A percentile compares a stretch with the other conserved stretches of the same genome.
These are phyloP conservation scores for Cenopis cana DNA, from an alignment of 2,888 invertebrate genomes.

Conservation along the genomic window DNA sequence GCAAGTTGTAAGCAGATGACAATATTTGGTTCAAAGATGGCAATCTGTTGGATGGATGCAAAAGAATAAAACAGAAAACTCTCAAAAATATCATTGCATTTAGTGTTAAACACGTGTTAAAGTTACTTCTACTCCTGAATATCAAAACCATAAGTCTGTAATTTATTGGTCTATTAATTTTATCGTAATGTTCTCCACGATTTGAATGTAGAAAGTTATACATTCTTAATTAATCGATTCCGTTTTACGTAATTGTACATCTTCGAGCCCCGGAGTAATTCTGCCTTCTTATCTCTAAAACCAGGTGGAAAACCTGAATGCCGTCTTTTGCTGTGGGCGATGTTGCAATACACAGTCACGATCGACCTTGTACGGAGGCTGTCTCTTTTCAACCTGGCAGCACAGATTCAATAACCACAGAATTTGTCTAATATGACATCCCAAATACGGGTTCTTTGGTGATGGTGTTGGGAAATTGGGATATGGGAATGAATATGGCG, in stretches of 20 bases:
- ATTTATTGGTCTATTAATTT: conserved; percentile 17
- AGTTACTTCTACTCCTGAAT: conserved; percentile 2
- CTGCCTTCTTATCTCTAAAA: conserved; percentile 67
- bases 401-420: conserved; percentile 19
- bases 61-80: not conserved
- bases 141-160: conserved; percentile 1
- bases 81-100: not conserved
- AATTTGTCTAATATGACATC: not conserved
- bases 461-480: conserved; percentile 49
- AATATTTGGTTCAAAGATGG: not conserved
- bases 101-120: not conserved
- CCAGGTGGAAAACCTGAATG: conserved; percentile 73
- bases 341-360: conserved; percentile 67
- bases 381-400: conserved; percentile 57
- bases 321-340: conserved; percentile 64
- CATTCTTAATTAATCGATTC: conserved; percentile 23
- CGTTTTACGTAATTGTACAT: conserved; percentile 42
- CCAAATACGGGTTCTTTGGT: conserved; percentile 46
- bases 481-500: conserved; percentile 51
- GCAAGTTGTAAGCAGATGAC: not conserved
- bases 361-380: conserved; percentile 67
- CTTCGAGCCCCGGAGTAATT: conserved; percentile 57
- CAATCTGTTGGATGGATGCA: not conserved
- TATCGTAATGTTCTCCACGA: conserved; percentile 15
- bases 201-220: conserved; percentile 23